These are phyloP conservation scores for Champsocephalus esox DNA, from an alignment of 2,797 vertebrate genomes.

Conservation along the genomic window DNA sequence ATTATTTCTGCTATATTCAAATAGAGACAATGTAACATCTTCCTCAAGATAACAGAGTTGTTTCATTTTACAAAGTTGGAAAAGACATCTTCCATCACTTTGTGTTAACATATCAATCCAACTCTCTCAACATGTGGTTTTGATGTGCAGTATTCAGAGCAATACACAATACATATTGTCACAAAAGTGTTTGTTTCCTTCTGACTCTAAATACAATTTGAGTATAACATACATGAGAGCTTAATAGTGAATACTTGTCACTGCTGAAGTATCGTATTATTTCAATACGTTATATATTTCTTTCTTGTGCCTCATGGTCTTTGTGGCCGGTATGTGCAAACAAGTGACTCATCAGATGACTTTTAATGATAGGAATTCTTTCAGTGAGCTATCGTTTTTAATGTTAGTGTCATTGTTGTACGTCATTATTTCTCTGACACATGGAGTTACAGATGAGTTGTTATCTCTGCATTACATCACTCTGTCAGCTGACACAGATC, in stretches of 20 bases:
- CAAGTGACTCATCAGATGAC: slow-evolving; percentile 21
- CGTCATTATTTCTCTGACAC: slow-evolving; percentile 6
- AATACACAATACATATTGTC: too few species aligned
- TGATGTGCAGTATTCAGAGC: too few species aligned
- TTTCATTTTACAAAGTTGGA: background rate
- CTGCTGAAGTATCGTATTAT: too few species aligned
- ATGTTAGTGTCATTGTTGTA: slow-evolving; percentile 9
- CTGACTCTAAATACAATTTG: too few species aligned
- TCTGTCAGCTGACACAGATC: slow-evolving; percentile 5
- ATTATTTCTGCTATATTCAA: background rate
- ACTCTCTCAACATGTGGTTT: background rate
- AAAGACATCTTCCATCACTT: background rate
- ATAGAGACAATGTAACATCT: too few species aligned
- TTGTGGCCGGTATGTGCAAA: slow-evolving; percentile 23
- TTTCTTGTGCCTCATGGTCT: too few species aligned
- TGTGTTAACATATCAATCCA: background rate
- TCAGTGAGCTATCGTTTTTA: slow-evolving; percentile 20
- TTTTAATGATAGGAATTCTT: slow-evolving; percentile 24
- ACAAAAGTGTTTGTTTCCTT: too few species aligned
- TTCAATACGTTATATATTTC: too few species aligned
- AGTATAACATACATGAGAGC: too few species aligned
- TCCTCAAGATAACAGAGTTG: too few species aligned
- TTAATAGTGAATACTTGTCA: too few species aligned
- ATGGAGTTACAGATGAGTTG: slow-evolving; percentile 12
- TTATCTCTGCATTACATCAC: background rate